Percentiles rank a stretch among this genome's conserved stretches.
Conservation (phyloP, 2,888 invertebrate species). For the Xanthorhoe designata region DNA sequence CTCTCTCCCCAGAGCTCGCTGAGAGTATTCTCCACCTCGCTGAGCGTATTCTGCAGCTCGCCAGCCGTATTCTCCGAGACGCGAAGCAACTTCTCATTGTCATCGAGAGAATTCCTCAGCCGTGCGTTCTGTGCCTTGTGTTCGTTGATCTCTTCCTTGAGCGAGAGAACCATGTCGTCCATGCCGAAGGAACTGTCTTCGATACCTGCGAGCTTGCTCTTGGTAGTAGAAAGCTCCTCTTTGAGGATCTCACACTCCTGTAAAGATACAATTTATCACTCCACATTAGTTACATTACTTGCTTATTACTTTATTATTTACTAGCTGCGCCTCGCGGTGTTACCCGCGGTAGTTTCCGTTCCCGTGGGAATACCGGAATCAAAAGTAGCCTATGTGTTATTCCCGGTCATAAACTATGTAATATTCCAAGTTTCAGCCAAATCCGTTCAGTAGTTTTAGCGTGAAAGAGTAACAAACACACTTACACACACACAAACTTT, state of each 20-base stretch:
- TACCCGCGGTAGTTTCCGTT: too few relatives aligned
- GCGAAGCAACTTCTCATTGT: slow-evolving; percentile 82
- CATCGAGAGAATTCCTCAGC: slow-evolving; percentile 87
- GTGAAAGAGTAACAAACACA: too few relatives aligned
- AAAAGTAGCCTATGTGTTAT: too few relatives aligned
- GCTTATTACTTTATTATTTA: too few relatives aligned
- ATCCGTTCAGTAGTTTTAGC: too few relatives aligned
- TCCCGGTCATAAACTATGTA: too few relatives aligned
- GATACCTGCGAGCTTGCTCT: slow-evolving; percentile 86
- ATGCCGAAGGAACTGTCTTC: slow-evolving; percentile 90
- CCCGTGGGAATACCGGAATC: too few relatives aligned
- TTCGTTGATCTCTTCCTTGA: slow-evolving; percentile 88
- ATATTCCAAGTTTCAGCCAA: too few relatives aligned
- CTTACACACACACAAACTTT: too few relatives aligned
- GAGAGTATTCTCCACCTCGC: slow-evolving; percentile 90
- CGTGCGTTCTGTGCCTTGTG: slow-evolving; percentile 87
- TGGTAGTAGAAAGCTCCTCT: slow-evolving; percentile 86
- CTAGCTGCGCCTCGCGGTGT: too few relatives aligned
- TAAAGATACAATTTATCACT: slow-evolving; percentile 22
- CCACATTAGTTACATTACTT: too few relatives aligned
- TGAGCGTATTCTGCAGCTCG: slow-evolving; percentile 91
- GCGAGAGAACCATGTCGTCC: slow-evolving; percentile 89
- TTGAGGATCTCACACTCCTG: slow-evolving; percentile 89
- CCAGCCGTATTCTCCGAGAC: slow-evolving; percentile 93
- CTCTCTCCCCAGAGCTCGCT: slow-evolving; percentile 82